Percentiles rank a stretch among this genome's conserved stretches.
phyloP scores from a whole-genome alignment of 2,113 vertebrate species.

The Ploceus nigricollis region DNA sequence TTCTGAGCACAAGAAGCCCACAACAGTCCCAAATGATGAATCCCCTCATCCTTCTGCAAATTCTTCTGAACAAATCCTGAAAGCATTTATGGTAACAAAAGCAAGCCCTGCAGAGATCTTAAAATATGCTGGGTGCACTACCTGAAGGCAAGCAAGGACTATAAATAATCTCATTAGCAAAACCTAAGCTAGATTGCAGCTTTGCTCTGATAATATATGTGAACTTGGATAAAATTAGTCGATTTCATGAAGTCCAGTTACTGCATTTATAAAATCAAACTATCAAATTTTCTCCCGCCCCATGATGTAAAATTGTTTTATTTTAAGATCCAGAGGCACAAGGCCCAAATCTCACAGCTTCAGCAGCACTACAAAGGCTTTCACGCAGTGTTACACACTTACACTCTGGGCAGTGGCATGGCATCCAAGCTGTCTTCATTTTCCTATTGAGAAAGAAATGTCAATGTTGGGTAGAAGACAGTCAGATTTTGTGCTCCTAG shows the following conservation, averaged over 20 bases:
- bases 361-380: neutral
- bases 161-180: neutral
- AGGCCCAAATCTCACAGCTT: neutral
- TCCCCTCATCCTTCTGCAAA: neutral
- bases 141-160: neutral
- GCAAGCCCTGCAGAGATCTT: neutral
- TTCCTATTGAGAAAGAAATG: constrained; percentile 72
- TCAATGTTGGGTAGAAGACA: neutral
- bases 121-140: neutral
- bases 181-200: neutral
- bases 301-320: neutral
- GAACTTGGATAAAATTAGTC: neutral
- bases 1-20: neutral
- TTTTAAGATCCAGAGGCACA: neutral
- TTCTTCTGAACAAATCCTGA: neutral
- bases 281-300: neutral
- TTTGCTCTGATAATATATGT: neutral
- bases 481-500: neutral
- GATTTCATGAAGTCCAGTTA: neutral
- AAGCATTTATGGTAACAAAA: neutral
- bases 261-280: neutral
- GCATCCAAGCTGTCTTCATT: constrained; percentile 87
- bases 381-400: constrained; percentile 58
- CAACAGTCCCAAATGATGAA: neutral
- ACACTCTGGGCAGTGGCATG: constrained; percentile 88